Conservation (phyloP, 2,888 invertebrate species). For the Anaspis maculata region DNA sequence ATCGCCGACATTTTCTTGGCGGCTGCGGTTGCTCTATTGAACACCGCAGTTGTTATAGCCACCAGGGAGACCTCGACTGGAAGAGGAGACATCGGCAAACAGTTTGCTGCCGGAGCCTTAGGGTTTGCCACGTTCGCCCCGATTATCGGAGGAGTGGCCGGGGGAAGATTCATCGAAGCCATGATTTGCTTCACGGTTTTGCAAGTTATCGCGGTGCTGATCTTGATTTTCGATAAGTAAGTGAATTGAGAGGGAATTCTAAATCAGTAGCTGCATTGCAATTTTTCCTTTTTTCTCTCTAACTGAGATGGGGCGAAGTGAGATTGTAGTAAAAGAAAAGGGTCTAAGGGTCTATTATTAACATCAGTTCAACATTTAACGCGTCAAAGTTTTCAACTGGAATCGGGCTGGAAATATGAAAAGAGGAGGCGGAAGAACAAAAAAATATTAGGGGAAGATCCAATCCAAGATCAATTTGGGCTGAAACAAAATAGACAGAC, state of each 20-base stretch:
- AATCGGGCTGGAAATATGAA: no score
- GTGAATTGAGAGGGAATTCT: no score
- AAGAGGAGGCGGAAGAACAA: no score
- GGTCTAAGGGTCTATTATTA: no score
- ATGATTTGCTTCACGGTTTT: constrained; percentile 47
- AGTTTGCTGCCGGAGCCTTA: constrained; percentile 66
- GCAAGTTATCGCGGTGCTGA: constrained; percentile 55
- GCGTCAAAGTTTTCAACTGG: no score
- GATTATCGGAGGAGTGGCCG: constrained; percentile 41
- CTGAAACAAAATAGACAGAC: no score
- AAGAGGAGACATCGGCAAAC: constrained; percentile 70
- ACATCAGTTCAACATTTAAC: no score
- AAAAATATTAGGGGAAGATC: no score
- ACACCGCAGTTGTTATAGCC: constrained; percentile 72
- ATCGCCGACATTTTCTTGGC: constrained; percentile 71
- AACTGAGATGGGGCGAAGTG: no score
- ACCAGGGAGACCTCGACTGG: constrained; percentile 74
- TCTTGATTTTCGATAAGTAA: constrained; percentile 50
- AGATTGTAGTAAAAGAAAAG: no score
- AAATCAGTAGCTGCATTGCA: no score
- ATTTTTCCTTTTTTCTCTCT: no score
- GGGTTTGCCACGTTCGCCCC: constrained; percentile 66
- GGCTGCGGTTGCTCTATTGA: constrained; percentile 60
- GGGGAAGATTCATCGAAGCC: constrained; percentile 47
- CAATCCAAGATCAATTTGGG: neutral